Base-by-base conservation (phyloP, 2,113 vertebrate genomes). In the Zonotrichia leucophrys region DNA sequence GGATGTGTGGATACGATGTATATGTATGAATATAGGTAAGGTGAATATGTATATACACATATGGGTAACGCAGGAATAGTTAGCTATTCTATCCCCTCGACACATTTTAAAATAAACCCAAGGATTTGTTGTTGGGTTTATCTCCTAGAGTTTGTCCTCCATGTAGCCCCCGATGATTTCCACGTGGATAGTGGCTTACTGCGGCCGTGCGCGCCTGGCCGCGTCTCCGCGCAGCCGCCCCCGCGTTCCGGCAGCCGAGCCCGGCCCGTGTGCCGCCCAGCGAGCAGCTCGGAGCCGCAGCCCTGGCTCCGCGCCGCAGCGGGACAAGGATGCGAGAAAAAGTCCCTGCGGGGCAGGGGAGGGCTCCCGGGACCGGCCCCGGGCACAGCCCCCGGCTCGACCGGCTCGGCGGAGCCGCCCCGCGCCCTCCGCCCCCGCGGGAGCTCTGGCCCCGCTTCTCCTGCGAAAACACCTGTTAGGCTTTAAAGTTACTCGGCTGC, bases 391-490 rank as follows among this genome's bases (percentile, higher is more conserved):
- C 23, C 67, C 22, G 15, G 73, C 22, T 58, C 14, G 17, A 49
- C 87, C n/a, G 44, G 50, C 60, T 86, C 42, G 7, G 41, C 18
- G 14, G 55, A 66, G 73, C 73, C 28, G 33, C 63, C 47, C 67
- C 33, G 47, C 12, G 16, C 72, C 68, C 76, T 89, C 84, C 76
- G 11, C 78, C 82, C 60, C 78, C 56, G 41, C 56, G n/a, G 75
- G 37, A 82, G 56, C 24, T 0, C 74, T 72, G 74, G 37, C 58
- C 58, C 50, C 30, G 2, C 5, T 62, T 60, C 78, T 84, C 47
- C 53, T 56, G 78, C 42, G 39, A 79, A 95, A 96, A 97, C 98
- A 98, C 98, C 98, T 98, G 98, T 98, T 97, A 96, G 39, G 47
- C 92, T 87, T 83, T 74, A 70, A 75, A 83, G 87, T 83, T 88